Percentiles rank a stretch among this genome's conserved stretches.
Evolutionary conservation across 1,140 invertebrate species (phyloP).

Genomic region (Agrypnia vestita): DNA sequence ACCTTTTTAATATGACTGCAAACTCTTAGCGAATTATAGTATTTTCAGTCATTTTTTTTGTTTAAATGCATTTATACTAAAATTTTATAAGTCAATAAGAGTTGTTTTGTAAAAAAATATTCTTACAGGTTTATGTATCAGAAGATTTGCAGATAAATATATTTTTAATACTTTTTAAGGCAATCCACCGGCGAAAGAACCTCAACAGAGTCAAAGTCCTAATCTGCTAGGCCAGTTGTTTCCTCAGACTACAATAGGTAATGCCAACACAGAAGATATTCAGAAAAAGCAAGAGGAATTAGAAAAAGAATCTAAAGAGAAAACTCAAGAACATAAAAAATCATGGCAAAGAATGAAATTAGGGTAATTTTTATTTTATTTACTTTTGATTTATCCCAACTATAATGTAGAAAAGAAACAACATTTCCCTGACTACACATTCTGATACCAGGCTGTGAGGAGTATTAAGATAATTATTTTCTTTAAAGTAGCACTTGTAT

Average conservation of each 20-base stretch:
- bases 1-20: too few species aligned
- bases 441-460: not conserved
- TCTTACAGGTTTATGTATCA: too few species aligned
- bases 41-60: not conserved
- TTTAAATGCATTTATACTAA: not conserved
- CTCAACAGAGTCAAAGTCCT: constrained; percentile 15
- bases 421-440: constrained; percentile 16
- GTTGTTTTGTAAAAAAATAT: too few species aligned
- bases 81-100: too few species aligned
- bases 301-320: constrained; percentile 71
- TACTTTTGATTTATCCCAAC: not conserved
- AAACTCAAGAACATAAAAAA: constrained; percentile 74
- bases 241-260: constrained; percentile 64
- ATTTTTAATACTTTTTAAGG: constrained; percentile 9
- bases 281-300: constrained; percentile 70
- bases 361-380: constrained; percentile 65
- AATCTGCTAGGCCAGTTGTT: constrained; percentile 68
- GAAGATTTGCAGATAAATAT: not conserved
- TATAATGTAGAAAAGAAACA: not conserved
- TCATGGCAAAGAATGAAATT: constrained; percentile 77
- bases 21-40: too few species aligned
- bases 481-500: too few species aligned
- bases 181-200: constrained; percentile 39
- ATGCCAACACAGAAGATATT: constrained; percentile 66
- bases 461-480: too few species aligned